These are phyloP conservation scores for Nyctibius bracteatus DNA, from an alignment of 2,113 vertebrate genomes.

Conservation along the genomic window DNA sequence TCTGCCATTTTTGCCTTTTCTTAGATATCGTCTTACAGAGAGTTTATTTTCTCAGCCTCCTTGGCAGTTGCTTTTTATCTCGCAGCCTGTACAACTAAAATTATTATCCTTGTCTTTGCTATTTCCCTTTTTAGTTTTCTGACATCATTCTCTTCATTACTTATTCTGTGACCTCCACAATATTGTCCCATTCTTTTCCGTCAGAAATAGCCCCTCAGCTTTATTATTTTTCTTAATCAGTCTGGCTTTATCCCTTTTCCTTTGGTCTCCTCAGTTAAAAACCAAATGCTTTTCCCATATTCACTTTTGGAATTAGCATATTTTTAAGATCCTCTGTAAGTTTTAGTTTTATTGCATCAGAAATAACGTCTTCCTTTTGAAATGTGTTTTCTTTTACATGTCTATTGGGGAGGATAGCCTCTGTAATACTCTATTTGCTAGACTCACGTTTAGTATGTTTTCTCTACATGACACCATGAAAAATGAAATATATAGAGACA, in stretches of 20 bases:
- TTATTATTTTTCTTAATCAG: background rate
- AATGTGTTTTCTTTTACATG: background rate
- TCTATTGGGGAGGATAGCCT: background rate
- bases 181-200: background rate
- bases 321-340: background rate
- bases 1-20: background rate
- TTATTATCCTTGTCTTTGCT: background rate
- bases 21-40: background rate
- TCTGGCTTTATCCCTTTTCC: background rate
- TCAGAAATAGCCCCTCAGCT: background rate
- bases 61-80: background rate
- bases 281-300: background rate
- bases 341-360: background rate
- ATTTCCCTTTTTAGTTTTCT: background rate
- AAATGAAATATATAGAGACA: background rate
- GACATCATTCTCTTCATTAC: background rate
- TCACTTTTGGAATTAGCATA: background rate
- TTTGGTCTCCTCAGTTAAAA: background rate
- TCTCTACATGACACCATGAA: background rate
- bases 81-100: background rate
- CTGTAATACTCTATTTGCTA: background rate
- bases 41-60: background rate
- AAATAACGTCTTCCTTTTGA: background rate
- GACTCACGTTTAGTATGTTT: background rate
- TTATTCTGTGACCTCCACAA: background rate